phyloP scores from a whole-genome alignment of 2,113 vertebrate species.

The Bubalus kerabau region DNA sequence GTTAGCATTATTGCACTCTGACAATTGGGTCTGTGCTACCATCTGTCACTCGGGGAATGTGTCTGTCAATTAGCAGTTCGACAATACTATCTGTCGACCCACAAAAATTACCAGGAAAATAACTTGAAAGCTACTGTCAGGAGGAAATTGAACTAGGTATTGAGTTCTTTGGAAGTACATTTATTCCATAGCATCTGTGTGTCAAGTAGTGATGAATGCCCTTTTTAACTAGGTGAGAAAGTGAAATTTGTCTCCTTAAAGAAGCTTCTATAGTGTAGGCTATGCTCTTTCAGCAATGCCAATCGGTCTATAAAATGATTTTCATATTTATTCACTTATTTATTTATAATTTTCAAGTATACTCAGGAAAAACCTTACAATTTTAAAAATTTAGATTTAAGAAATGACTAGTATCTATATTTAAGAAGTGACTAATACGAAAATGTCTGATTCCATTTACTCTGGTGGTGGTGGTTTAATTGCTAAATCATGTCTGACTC shows the following conservation, averaged over 20 bases:
- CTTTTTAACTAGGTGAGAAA: constrained; percentile 52
- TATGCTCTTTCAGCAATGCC: not conserved
- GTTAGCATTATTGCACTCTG: constrained; percentile 17
- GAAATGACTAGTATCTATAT: not conserved
- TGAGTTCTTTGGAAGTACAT: constrained; percentile 48
- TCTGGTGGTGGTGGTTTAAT: not conserved
- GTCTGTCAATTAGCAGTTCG: constrained; percentile 38
- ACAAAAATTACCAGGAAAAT: constrained; percentile 20
- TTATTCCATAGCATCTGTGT: constrained; percentile 54
- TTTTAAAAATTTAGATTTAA: not conserved
- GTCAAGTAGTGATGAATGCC: constrained; percentile 61
- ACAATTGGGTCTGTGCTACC: not conserved
- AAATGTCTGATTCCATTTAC: not conserved
- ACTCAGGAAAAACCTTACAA: not conserved
- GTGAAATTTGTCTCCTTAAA: constrained; percentile 36
- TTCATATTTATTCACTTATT: not conserved
- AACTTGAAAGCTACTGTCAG: constrained; percentile 42
- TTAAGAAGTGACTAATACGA: not conserved
- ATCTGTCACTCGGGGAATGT: not conserved
- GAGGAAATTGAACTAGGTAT: constrained; percentile 51
- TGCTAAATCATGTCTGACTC: not conserved
- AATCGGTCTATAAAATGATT: not conserved
- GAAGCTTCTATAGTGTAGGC: not conserved
- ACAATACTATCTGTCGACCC: not conserved
- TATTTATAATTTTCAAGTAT: not conserved